Percentiles rank a stretch among this genome's conserved stretches.
phyloP scores from a whole-genome alignment of 2,797 vertebrate species.

The Phylloscopus collybita region DNA sequence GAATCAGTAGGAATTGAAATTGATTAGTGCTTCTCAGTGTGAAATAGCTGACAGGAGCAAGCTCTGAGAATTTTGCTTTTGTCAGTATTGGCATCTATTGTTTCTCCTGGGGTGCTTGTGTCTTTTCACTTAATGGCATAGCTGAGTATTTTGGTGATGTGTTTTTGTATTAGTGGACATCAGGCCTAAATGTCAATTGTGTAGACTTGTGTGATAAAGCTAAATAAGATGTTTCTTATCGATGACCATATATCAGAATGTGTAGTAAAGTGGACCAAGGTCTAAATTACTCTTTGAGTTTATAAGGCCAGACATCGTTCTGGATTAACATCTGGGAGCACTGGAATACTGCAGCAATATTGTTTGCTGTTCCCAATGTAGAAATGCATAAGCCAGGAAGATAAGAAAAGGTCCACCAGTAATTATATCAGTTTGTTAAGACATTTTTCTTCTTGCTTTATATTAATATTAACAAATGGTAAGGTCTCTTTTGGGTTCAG shows the following conservation, averaged over 20 bases:
- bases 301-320: not conserved
- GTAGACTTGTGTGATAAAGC: not conserved
- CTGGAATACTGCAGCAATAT: not conserved
- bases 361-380: not conserved
- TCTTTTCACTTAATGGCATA: not conserved
- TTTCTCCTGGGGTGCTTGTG: not conserved
- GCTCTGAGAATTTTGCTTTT: not conserved
- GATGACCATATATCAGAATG: not conserved
- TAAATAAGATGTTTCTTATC: not conserved
- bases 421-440: not conserved
- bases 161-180: not conserved
- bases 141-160: not conserved
- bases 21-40: not conserved
- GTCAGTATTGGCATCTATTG: not conserved
- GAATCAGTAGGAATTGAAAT: conserved; percentile 17
- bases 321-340: not conserved
- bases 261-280: not conserved
- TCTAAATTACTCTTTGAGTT: not conserved
- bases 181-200: not conserved
- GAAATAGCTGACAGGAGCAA: not conserved
- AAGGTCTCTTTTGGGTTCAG: not conserved
- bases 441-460: not conserved
- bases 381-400: not conserved
- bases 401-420: not conserved
- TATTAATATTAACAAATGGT: not conserved